A percentile compares a stretch with the other conserved stretches of the same genome.
phyloP scores from a whole-genome alignment of 2,113 vertebrate species.

The Sminthopsis crassicaudata region DNA sequence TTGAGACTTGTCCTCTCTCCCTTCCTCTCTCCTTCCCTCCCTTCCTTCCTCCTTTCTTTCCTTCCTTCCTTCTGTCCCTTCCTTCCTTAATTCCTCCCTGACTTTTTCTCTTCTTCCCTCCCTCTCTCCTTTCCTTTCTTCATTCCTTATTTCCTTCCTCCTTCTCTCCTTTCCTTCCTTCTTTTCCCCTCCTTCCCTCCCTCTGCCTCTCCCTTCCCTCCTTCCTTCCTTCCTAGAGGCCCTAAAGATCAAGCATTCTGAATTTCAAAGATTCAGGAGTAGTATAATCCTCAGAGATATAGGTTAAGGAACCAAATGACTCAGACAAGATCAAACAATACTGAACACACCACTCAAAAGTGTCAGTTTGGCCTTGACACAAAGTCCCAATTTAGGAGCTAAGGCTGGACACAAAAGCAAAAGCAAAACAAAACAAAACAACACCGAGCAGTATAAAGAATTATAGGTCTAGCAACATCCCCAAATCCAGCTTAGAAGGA shows the following conservation, averaged over 20 bases:
- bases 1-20: not conserved
- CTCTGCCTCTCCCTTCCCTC: not conserved
- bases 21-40: too few relatives aligned
- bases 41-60: too few relatives aligned
- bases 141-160: not conserved
- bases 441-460: not conserved
- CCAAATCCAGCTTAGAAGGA: not conserved
- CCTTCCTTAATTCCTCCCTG: not conserved
- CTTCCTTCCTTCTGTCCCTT: not conserved
- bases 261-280: not conserved
- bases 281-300: not conserved
- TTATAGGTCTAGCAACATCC: not conserved
- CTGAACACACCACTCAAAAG: not conserved
- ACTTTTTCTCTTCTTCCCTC: too few relatives aligned
- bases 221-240: not conserved
- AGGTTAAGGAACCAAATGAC: not conserved
- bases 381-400: not conserved
- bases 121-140: too few relatives aligned
- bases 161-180: not conserved
- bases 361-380: not conserved
- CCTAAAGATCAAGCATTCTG: not conserved
- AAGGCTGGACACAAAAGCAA: not conserved
- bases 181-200: not conserved
- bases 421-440: not conserved
- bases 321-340: not conserved